phyloP scores from a whole-genome alignment of 2,797 vertebrate genomes.

The Chelonia mydas region DNA sequence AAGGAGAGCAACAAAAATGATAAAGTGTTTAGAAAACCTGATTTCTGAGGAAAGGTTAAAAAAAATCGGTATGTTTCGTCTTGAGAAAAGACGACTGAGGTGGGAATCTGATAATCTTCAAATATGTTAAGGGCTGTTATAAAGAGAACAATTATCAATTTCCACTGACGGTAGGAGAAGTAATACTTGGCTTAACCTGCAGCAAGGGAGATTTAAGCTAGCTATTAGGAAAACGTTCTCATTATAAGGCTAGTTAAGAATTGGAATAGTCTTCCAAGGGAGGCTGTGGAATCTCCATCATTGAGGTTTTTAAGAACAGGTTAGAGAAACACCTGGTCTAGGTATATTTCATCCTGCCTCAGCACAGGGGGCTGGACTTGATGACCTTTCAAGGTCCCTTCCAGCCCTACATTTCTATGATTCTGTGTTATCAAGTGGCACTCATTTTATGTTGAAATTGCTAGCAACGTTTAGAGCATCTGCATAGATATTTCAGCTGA shows the following conservation, averaged over 20 bases:
- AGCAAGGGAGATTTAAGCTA: background rate
- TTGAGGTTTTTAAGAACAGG: background rate
- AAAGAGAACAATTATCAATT: background rate
- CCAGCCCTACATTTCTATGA: background rate
- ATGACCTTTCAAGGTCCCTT: background rate
- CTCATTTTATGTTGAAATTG: slow-evolving; percentile 42
- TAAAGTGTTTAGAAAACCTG: background rate
- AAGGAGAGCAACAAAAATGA: background rate
- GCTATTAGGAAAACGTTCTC: background rate
- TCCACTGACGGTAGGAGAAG: background rate
- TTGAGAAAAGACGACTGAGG: background rate
- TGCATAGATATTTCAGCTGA: slow-evolving; percentile 14
- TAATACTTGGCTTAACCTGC: background rate
- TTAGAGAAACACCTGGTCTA: background rate
- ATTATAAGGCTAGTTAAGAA: background rate
- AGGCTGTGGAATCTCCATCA: background rate
- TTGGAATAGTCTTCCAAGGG: background rate
- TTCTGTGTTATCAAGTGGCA: slow-evolving; percentile 6
- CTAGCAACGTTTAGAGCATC: slow-evolving; percentile 1
- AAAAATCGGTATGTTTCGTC: background rate
- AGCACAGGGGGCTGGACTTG: background rate
- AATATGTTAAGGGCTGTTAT: background rate
- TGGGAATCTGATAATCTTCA: background rate
- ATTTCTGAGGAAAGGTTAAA: background rate
- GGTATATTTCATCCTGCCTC: background rate